Evolutionary conservation across 30 jellyfish, hydroid and myxozoan genomes (phyloP).

Genomic region (Morbakka virulenta): DNA sequence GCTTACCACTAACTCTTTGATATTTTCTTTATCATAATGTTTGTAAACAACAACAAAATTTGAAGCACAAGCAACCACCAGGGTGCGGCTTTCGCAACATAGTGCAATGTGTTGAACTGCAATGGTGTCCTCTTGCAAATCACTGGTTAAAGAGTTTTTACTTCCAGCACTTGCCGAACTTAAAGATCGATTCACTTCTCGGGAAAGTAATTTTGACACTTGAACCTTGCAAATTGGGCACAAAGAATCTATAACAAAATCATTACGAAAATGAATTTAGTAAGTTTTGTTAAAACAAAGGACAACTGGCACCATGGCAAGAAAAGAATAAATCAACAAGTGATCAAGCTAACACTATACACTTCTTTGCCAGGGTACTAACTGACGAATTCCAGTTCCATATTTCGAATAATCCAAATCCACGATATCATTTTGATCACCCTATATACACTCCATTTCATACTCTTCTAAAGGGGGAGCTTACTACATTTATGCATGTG

Average conservation of each 20-base stretch:
- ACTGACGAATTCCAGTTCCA: too few species aligned
- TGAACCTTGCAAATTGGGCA: slow-evolving; percentile 59
- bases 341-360: too few species aligned
- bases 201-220: slow-evolving; percentile 75
- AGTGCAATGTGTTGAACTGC: slow-evolving; percentile 80
- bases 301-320: too few species aligned
- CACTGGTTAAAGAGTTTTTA: slow-evolving; percentile 64
- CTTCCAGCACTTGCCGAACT: slow-evolving; percentile 74
- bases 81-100: slow-evolving; percentile 59
- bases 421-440: too few species aligned
- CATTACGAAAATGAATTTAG: too few species aligned
- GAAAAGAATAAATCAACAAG: too few species aligned
- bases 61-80: slow-evolving; percentile 77
- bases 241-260: slow-evolving; percentile 48
- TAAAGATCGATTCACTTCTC: slow-evolving; percentile 21
- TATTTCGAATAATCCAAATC: too few species aligned
- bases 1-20: slow-evolving; percentile 70
- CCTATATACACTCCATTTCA: too few species aligned
- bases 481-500: too few species aligned
- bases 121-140: slow-evolving; percentile 68
- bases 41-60: slow-evolving; percentile 65
- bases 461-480: too few species aligned
- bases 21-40: slow-evolving; percentile 63
- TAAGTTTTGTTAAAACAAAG: too few species aligned
- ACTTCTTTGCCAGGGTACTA: too few species aligned